These are phyloP conservation scores for Ophraella communa DNA, from an alignment of 2,888 invertebrate genomes.

Conservation along the genomic window DNA sequence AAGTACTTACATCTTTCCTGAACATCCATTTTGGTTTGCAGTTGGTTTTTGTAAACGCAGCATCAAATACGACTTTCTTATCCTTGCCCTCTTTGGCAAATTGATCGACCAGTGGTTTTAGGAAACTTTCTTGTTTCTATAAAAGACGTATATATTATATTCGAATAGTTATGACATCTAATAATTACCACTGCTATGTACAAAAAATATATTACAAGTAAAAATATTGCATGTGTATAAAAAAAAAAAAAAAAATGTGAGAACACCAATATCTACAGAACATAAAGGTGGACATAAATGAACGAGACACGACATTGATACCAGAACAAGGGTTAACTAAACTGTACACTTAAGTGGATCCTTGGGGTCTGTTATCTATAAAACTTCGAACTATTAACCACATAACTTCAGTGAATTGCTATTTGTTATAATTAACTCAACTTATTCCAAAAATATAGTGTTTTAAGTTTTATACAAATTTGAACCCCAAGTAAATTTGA, in stretches of 20 bases:
- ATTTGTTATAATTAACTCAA: too few species aligned
- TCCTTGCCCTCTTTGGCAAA: constrained; percentile 95
- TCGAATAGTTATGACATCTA: background rate
- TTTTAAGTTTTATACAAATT: constrained; percentile 4
- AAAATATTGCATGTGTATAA: constrained; percentile 41
- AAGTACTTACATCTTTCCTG: constrained; percentile 85
- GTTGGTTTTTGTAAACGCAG: constrained; percentile 96
- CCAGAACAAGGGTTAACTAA: constrained; percentile 12
- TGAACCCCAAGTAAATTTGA: background rate
- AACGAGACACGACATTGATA: constrained; percentile 26
- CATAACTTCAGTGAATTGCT: background rate
- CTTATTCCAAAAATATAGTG: background rate
- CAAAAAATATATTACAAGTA: constrained; percentile 47
- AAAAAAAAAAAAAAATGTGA: constrained; percentile 37
- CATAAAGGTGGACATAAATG: constrained; percentile 22
- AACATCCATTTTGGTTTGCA: constrained; percentile 91
- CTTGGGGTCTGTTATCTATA: background rate
- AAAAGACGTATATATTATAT: constrained; percentile 35
- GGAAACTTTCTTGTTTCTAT: constrained; percentile 93
- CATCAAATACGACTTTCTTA: constrained; percentile 92
- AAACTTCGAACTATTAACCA: constrained; percentile 3
- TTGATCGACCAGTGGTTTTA: constrained; percentile 93
- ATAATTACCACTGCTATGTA: constrained; percentile 19
- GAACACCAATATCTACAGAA: constrained; percentile 45
- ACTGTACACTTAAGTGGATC: background rate